Percentiles rank a stretch among this genome's conserved stretches.
These are phyloP conservation scores for Herpetotheres cachinnans DNA, from an alignment of 2,113 vertebrate genomes.

Conservation along the genomic window DNA sequence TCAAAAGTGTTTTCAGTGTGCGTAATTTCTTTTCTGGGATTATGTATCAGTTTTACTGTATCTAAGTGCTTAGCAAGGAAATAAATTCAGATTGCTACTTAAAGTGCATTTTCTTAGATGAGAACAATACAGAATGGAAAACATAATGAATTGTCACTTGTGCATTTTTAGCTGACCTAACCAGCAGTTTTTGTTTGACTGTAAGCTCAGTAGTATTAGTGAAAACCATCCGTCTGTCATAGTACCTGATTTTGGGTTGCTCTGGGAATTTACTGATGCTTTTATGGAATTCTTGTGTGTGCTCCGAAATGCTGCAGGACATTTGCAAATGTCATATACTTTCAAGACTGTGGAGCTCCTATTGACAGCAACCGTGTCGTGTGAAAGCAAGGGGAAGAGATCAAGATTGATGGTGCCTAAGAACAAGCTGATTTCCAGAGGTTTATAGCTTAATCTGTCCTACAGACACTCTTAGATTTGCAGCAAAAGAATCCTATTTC, in stretches of 20 bases:
- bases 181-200: background rate
- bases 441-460: background rate
- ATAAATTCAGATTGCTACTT: background rate
- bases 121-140: background rate
- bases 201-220: background rate
- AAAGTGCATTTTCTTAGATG: background rate
- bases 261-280: background rate
- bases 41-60: background rate
- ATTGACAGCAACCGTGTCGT: background rate
- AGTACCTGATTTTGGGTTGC: background rate
- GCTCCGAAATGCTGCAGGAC: background rate
- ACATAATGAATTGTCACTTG: background rate
- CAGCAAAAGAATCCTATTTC: background rate
- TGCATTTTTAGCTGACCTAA: background rate
- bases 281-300: background rate
- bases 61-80: background rate
- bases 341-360: background rate
- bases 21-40: background rate
- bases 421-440: background rate
- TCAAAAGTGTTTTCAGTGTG: background rate
- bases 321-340: background rate
- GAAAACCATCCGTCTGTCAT: background rate
- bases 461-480: background rate
- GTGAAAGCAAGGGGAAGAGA: background rate
- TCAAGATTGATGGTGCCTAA: background rate